These are phyloP conservation scores for Numida meleagris DNA, from an alignment of 2,113 vertebrate genomes.

Conservation along the genomic window DNA sequence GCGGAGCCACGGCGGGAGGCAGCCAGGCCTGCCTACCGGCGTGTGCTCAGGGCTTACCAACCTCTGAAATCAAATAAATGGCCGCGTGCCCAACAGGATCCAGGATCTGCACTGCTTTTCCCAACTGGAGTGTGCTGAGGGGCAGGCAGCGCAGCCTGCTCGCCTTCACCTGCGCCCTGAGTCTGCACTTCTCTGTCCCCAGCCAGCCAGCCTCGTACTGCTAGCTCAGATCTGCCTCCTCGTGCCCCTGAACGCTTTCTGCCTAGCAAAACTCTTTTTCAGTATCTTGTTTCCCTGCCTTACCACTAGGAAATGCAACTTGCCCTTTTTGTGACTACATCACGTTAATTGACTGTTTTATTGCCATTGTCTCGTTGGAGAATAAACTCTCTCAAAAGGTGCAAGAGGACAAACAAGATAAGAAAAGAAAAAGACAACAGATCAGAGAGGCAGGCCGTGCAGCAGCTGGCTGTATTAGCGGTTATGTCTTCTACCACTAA, in stretches of 20 bases:
- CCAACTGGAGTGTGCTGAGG: neutral
- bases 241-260: fast-evolving
- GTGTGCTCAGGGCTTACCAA: fast-evolving
- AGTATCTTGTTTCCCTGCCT: neutral
- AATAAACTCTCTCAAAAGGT: neutral
- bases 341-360: neutral
- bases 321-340: neutral
- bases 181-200: fast-evolving
- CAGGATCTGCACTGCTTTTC: neutral
- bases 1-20: neutral
- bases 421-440: neutral
- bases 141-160: neutral
- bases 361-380: neutral
- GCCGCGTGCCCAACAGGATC: neutral
- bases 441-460: conserved; percentile 1
- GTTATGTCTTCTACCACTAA: conserved; percentile 7
- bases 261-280: neutral
- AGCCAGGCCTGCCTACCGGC: fast-evolving
- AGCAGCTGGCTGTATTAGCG: neutral
- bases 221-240: neutral
- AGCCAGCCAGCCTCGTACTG: fast-evolving
- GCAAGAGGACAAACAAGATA: neutral
- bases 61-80: neutral
- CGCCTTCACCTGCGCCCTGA: neutral
- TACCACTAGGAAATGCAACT: neutral